Base-by-base conservation (phyloP, 1,140 invertebrate genomes). In the Carcinoscorpius rotundicauda region DNA sequence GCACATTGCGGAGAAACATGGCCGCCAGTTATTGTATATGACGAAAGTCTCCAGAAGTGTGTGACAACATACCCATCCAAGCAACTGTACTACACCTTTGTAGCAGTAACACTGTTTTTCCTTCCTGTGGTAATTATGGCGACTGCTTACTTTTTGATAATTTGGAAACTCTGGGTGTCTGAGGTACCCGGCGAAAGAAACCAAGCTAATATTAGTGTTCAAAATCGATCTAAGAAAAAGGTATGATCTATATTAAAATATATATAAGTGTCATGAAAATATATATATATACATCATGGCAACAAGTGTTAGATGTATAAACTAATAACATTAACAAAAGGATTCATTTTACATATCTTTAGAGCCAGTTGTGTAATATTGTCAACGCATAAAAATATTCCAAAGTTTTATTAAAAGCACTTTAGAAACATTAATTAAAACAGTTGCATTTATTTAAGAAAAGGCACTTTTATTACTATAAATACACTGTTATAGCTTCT, bases 41-140 rank as follows among this genome's bases (percentile, higher is more conserved):
- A 72, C n/a, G 6, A 57, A 6, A 56, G 55, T 3, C 29, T 60
- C 5, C 66, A 62, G 5, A 60, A 52, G 5, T 75, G 73, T 53
- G 49, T 71, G 5, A 58, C 63, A 4, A 68, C 29, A 9, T 69
- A 71, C 59, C 72, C 69, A 10, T 52, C 69, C 50, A 74, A 72
- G 64, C 68, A 70, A 60, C 59, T 75, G 5, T 81, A 81, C 68
- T 80, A 79, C 69, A 76, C 77, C 49, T 73, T 78, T 61, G 72
- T 81, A 6, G 74, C 76, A 10, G 68, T 79, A 5, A 75, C 76
- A 2, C 67, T 82, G n/a, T 81, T 79, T 73, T 81, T 81, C 70
- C 64, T 81, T 51, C 81, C 81, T 1, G 75, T 80, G 9, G 52
- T 76, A 6, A 72, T 80, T n/a, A 81, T 81, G 81, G 65, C 75